Base-by-base conservation (phyloP, 2,888 invertebrate species). In the Caenorhabditis becei region DNA sequence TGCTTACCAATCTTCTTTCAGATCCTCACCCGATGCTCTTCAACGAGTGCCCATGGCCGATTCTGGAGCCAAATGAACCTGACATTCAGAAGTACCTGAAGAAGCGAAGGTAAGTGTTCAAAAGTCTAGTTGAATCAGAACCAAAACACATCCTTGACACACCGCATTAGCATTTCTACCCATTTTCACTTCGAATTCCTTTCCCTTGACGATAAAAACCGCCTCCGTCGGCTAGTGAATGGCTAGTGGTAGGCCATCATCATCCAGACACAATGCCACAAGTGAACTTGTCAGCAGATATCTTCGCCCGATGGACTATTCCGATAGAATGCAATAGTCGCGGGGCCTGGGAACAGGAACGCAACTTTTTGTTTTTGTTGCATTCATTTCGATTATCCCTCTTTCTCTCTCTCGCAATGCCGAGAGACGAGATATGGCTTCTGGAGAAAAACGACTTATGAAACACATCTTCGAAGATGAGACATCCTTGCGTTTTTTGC, bases 21-120 rank as follows among this genome's bases (percentile, higher is more conserved):
- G 80, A 80, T 32, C 53, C 66, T 18, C 80, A 80, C 20, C 75
- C 75, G 7, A 71, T 77, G 8, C 56, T 77, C 20, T 71, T 58
- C 61, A 80, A 80, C 59, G 35, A 59, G 18, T 80, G 80, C 23
- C 23, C 20, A 8, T 80, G 80, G 80, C 80, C 80, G 41, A 71
- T 69, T 28, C 58, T 80, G 10, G 63, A 75, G 18, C 62, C 69
- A 7, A 51, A 80, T 35, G 80, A 80, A 66, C 61, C 51, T 11
- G 80, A 80, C 53, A 70, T 80, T 51, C 51, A 61, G 1, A 69
- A 63, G 53, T 80, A 65, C 44, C 24, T 80, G 18, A 72, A 56
- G 26, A 62, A 41, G 11, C 32, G 65, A 62, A 70, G 63, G 70
- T 70, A 26, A 53, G 66, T 67, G 20, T 56, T 35, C 51, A 49